phyloP scores from a whole-genome alignment of 37 sponge, comb jelly and placozoan genomes.

The Mnemiopsis leidyi region DNA sequence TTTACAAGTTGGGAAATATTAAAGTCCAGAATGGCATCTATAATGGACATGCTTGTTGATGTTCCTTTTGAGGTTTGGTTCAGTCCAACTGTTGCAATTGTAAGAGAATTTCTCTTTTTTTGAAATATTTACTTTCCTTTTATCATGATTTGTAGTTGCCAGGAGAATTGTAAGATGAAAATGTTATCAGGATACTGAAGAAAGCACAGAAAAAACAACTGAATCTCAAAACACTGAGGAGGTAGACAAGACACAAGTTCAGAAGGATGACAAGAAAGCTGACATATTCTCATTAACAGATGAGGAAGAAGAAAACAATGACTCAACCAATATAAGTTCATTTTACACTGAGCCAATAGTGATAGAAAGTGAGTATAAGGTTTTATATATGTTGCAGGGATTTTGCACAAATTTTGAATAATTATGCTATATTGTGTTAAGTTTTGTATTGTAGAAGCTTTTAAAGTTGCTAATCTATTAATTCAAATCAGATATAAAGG shows the following conservation, averaged over 20 bases:
- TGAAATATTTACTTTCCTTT: too few species aligned
- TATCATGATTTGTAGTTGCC: too few species aligned
- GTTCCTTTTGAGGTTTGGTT: slow-evolving; percentile 52
- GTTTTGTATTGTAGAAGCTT: too few species aligned
- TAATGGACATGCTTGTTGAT: slow-evolving; percentile 40
- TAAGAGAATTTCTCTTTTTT: too few species aligned
- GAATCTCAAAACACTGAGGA: background rate
- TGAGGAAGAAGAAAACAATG: background rate
- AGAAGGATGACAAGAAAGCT: background rate
- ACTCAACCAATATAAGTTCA: background rate
- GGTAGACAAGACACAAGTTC: background rate
- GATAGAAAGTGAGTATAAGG: slow-evolving; percentile 25
- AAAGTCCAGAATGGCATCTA: slow-evolving; percentile 14
- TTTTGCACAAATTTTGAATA: too few species aligned
- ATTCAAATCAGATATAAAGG: background rate
- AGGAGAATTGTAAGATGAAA: too few species aligned
- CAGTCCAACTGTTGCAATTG: too few species aligned
- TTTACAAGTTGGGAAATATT: too few species aligned
- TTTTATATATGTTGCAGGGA: too few species aligned
- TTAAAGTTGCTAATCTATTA: too few species aligned
- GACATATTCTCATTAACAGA: background rate
- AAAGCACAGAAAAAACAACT: background rate
- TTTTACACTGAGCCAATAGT: slow-evolving; percentile 11
- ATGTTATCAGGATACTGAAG: background rate
- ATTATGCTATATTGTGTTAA: too few species aligned